Evolutionary conservation across 2,888 invertebrate genomes (phyloP).

Genomic region (Pyrgus malvae): DNA sequence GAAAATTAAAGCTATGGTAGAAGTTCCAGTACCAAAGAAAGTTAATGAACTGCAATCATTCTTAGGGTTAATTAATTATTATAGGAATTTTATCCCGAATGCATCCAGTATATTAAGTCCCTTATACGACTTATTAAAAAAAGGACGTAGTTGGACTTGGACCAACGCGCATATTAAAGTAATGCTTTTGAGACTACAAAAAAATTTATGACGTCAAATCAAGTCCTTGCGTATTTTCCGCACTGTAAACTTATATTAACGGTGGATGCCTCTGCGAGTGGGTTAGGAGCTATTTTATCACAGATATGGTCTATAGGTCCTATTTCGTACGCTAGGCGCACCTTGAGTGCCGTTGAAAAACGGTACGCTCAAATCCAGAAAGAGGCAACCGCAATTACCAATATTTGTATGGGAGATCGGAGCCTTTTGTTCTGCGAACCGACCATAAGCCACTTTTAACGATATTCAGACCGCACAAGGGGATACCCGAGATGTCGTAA

Average conservation of each 20-base stretch:
- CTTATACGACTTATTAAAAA: slow-evolving; percentile 27
- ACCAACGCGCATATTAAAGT: not conserved
- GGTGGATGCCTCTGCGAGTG: slow-evolving; percentile 1
- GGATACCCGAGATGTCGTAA: slow-evolving; percentile 15
- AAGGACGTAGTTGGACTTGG: slow-evolving; percentile 28
- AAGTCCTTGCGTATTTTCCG: not conserved
- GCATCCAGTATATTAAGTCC: slow-evolving; percentile 24
- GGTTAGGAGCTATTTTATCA: slow-evolving; percentile 9
- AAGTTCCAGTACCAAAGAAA: slow-evolving; percentile 25
- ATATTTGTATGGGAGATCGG: slow-evolving; percentile 25
- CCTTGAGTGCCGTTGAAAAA: slow-evolving; percentile 27
- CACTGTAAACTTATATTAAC: slow-evolving; percentile 3
- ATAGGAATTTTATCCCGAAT: too few relatives aligned
- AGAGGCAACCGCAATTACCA: slow-evolving; percentile 35
- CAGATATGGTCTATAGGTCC: slow-evolving; percentile 11
- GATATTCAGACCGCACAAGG: slow-evolving; percentile 33
- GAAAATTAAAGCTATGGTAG: slow-evolving; percentile 27
- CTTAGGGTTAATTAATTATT: too few relatives aligned
- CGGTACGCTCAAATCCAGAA: slow-evolving; percentile 26
- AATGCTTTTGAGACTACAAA: slow-evolving; percentile 20
- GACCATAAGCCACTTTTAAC: slow-evolving; percentile 36
- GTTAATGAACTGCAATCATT: slow-evolving; percentile 28
- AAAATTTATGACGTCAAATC: slow-evolving; percentile 7
- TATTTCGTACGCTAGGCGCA: slow-evolving; percentile 33
- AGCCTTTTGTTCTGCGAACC: slow-evolving; percentile 30